Percentiles rank a stretch among this genome's conserved stretches.
These are phyloP conservation scores for Pseudotriccus pelzelni DNA, from an alignment of 2,797 vertebrate species.

Conservation along the genomic window DNA sequence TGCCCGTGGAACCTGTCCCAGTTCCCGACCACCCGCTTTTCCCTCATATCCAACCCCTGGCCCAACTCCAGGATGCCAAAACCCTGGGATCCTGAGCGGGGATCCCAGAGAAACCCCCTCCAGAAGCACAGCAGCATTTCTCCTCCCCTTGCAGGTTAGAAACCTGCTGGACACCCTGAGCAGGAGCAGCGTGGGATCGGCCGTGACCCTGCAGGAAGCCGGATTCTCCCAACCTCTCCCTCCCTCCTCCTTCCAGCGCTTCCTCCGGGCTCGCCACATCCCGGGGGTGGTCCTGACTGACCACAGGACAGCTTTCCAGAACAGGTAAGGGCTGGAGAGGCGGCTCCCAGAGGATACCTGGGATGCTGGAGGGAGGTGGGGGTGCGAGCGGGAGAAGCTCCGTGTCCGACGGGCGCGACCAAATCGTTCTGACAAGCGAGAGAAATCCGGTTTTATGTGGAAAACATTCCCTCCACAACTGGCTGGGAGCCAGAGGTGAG, in stretches of 20 bases:
- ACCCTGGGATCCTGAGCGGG: not conserved
- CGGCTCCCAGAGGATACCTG: not conserved
- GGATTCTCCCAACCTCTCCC: conserved; percentile 83
- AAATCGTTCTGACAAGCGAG: conserved; percentile 42
- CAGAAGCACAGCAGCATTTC: fast-evolving
- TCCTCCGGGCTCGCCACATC: conserved; percentile 82
- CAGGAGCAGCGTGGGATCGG: not conserved
- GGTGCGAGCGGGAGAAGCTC: not conserved
- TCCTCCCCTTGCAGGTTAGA: conserved; percentile 76
- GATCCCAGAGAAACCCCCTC: not conserved
- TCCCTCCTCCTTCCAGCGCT: conserved; percentile 93
- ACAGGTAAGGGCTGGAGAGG: conserved; percentile 73
- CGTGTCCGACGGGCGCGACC: not conserved
- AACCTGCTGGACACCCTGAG: conserved; percentile 63
- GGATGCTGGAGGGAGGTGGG: not conserved
- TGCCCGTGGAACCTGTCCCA: not conserved
- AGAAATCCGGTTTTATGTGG: conserved; percentile 35
- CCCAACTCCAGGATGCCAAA: not conserved
- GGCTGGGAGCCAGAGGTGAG: conserved; percentile 31
- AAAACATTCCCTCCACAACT: not conserved
- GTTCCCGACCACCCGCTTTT: not conserved
- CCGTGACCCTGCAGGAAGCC: conserved; percentile 63
- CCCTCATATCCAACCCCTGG: not conserved
- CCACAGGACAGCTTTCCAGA: conserved; percentile 79
- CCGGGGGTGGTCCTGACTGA: conserved; percentile 89